Evolutionary conservation across 2,888 invertebrate species (phyloP).

Genomic region (Apocheima hispidaria): DNA sequence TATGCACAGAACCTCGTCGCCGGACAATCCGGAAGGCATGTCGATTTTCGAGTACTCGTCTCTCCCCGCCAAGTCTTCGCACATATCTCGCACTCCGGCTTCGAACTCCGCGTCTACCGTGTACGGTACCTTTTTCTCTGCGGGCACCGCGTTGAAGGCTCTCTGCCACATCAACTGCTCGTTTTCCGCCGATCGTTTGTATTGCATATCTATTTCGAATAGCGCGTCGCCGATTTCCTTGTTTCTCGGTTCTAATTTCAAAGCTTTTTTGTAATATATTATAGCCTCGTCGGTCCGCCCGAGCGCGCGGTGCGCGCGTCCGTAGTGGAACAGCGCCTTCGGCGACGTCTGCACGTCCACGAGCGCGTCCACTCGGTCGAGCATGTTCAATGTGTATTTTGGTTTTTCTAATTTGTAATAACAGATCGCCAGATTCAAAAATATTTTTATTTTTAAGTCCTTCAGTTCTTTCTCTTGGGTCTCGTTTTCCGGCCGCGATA

Average conservation of each 20-base stretch:
- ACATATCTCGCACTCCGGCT: conserved; percentile 66
- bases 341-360: conserved; percentile 69
- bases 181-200: conserved; percentile 51
- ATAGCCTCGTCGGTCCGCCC: conserved; percentile 66
- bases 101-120: conserved; percentile 71
- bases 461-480: conserved; percentile 59
- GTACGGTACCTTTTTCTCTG: conserved; percentile 54
- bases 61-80: conserved; percentile 66
- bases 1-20: conserved; percentile 66
- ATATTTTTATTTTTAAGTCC: conserved; percentile 62
- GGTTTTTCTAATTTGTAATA: conserved; percentile 73
- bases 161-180: conserved; percentile 74
- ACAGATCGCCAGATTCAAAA: conserved; percentile 73
- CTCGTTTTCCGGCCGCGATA: conserved; percentile 58
- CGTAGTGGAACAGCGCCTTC: conserved; percentile 74
- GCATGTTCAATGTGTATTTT: conserved; percentile 68
- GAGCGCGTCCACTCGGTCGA: conserved; percentile 66
- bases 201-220: conserved; percentile 60
- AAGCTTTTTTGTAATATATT: conserved; percentile 69
- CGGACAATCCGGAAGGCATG: conserved; percentile 63
- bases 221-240: conserved; percentile 71
- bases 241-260: conserved; percentile 76
- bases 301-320: conserved; percentile 64
- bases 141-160: conserved; percentile 56
- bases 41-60: conserved; percentile 67